Base-by-base conservation (phyloP, 2,888 invertebrate genomes). In the Eumacrocentrus americanus region DNA sequence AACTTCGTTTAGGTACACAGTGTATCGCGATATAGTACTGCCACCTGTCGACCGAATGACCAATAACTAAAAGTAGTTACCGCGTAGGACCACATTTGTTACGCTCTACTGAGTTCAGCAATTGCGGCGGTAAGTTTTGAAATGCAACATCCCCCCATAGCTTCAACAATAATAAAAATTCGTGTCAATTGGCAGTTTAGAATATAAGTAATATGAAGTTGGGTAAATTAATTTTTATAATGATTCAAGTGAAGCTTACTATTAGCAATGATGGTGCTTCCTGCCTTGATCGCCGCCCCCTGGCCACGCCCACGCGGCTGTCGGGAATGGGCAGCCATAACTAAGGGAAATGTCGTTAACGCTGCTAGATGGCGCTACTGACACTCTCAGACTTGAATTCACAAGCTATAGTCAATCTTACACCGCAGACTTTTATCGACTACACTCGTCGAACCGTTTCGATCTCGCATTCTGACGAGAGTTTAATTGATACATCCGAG, bases 311-410 rank as follows among this genome's bases (percentile, higher is more conserved):
- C 76, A 78, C 75, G 63, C 68, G 48, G 66, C 62, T 66, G 63
- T 65, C 60, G 69, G 70, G 74, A 72, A 70, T 69, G 72, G 75
- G 78, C 80, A 77, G 80, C 80, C 80, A 80, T 80, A 79, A 79
- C 75, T 80, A 79, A 77, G 71, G 62, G 67, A 68, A 73, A 70
- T 70, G 67, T 73, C 70, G 72, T 74, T 72, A 70, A 73, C 67
- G 68, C 75, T 77, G 76, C 72, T 76, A 81, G 81, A 81, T 81
- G 78, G 78, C 80, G 75, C 72, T 74, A 72, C 72, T 51, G 61
- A 63, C 68, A 71, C 71, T 72, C 65, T 61, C 63, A 61, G 64
- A 65, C 64, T 55, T 40, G 35, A 54, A 50, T 35, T 57, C 37
- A 44, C 22, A 59, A 51, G 61, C 37, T 54, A 50, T 62, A 6